Evolutionary conservation across 2,113 vertebrate genomes (phyloP).

Genomic region (Brevimyrus niger): DNA sequence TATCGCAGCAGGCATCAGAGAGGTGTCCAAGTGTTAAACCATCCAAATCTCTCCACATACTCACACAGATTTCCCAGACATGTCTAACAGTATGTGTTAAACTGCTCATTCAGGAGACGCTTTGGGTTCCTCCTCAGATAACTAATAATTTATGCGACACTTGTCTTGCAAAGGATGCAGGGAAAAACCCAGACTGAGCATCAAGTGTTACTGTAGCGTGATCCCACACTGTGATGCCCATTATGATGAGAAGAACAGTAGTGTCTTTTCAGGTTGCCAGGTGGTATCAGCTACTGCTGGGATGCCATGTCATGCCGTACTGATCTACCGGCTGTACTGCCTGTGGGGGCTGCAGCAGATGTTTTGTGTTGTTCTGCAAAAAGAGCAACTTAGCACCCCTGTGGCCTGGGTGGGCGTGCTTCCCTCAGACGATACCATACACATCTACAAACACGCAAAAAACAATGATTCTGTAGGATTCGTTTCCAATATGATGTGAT

Average conservation of each 20-base stretch:
- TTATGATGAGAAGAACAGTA: background rate
- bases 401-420: background rate
- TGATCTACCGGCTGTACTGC: background rate
- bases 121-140: background rate
- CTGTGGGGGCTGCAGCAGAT: background rate
- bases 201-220: background rate
- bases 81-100: constrained; percentile 7
- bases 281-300: background rate
- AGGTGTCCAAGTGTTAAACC: constrained; percentile 15
- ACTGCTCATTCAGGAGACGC: background rate
- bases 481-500: background rate
- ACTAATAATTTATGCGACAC: background rate
- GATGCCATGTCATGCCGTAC: background rate
- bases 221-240: background rate
- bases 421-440: background rate
- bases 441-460: background rate
- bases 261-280: background rate
- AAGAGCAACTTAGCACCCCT: background rate
- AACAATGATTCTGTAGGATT: background rate
- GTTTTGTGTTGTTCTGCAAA: background rate
- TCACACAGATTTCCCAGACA: constrained; percentile 14
- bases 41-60: constrained; percentile 14
- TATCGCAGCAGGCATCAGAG: constrained; percentile 10
- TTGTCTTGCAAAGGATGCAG: background rate
- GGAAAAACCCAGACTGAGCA: background rate